These are phyloP conservation scores for Lacanobia wlatinum DNA, from an alignment of 2,888 invertebrate genomes.

Conservation along the genomic window DNA sequence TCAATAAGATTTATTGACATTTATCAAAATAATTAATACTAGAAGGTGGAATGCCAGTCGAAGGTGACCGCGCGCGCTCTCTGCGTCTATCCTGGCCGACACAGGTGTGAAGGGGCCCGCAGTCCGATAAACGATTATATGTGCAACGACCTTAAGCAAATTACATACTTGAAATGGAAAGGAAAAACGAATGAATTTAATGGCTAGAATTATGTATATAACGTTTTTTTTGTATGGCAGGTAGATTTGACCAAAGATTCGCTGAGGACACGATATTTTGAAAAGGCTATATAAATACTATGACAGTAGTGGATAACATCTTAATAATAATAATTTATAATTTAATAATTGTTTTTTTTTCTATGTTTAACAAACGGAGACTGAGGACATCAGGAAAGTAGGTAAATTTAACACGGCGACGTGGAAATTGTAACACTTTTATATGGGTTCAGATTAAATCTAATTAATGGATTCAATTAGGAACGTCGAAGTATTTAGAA, in stretches of 20 bases:
- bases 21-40: constrained; percentile 55
- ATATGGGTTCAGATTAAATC: background rate
- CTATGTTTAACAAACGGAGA: no score
- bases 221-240: constrained; percentile 15
- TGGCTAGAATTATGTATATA: constrained; percentile 1
- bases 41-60: constrained; percentile 59
- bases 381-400: no score
- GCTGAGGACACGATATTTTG: constrained; percentile 11
- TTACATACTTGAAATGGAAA: constrained; percentile 45
- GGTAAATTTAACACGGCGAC: background rate
- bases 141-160: constrained; percentile 68
- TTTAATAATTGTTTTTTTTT: no score
- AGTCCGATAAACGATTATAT: constrained; percentile 44
- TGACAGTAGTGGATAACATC: background rate
- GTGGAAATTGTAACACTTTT: background rate
- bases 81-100: constrained; percentile 63
- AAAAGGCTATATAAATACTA: background rate
- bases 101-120: constrained; percentile 73
- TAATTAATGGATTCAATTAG: background rate
- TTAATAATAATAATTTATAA: no score
- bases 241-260: background rate
- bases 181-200: constrained; percentile 27
- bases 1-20: constrained; percentile 60
- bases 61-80: constrained; percentile 71
- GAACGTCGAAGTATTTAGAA: background rate